Evolutionary conservation across 2,113 vertebrate species (phyloP).

Genomic region (Larimichthys crocea): DNA sequence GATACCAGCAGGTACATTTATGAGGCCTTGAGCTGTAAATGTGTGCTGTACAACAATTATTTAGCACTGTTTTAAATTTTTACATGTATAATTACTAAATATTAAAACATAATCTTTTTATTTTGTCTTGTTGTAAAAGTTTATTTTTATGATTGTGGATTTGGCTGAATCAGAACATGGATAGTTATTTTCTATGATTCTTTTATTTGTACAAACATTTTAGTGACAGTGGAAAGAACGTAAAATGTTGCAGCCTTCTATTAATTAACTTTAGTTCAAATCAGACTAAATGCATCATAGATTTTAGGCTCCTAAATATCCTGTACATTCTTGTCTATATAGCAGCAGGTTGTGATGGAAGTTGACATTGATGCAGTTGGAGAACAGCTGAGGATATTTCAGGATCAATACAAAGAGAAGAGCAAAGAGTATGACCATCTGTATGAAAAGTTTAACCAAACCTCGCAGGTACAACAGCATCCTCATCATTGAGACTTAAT

Average conservation of each 20-base stretch:
- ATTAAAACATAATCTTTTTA: neutral
- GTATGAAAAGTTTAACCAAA: constrained; percentile 95
- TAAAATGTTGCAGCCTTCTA: neutral
- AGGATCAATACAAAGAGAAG: constrained; percentile 95
- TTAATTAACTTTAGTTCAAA: too few species aligned
- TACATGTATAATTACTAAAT: neutral
- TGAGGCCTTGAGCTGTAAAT: neutral
- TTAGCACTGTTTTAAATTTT: neutral
- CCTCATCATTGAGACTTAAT: neutral
- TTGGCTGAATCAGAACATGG: neutral
- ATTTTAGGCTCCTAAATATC: neutral
- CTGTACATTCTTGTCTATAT: neutral
- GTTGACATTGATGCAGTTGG: constrained; percentile 95
- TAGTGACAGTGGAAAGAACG: neutral
- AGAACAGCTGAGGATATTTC: constrained; percentile 96
- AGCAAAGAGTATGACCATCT: constrained; percentile 95
- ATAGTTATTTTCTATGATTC: neutral
- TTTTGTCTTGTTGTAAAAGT: too few species aligned
- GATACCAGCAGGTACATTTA: constrained; percentile 91
- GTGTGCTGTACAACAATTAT: neutral
- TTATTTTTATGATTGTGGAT: neutral
- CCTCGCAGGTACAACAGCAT: constrained; percentile 88
- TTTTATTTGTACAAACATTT: neutral
- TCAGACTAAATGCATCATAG: neutral
- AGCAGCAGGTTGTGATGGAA: constrained; percentile 96